phyloP scores from a whole-genome alignment of 2,113 vertebrate genomes.

The Willisornis vidua region DNA sequence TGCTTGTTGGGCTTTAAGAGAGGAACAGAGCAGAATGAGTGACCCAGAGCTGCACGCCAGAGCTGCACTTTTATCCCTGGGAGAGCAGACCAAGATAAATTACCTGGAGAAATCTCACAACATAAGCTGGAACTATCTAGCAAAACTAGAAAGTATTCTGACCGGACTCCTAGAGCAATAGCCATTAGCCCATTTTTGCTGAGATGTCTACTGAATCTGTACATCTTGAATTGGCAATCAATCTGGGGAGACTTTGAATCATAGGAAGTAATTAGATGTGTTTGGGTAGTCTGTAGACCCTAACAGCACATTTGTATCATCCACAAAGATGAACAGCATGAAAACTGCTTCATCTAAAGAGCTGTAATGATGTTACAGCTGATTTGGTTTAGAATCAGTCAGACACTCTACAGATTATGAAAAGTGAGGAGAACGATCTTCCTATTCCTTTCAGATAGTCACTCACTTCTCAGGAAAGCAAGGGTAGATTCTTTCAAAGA shows the following conservation, averaged over 20 bases:
- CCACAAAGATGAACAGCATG: not conserved
- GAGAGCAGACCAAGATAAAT: not conserved
- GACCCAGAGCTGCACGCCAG: not conserved
- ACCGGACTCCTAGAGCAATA: not conserved
- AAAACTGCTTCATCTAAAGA: not conserved
- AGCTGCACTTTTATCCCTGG: not conserved
- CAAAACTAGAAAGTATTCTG: not conserved
- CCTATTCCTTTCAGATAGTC: not conserved
- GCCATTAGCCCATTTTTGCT: not conserved
- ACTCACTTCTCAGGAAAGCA: not conserved
- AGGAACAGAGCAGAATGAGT: not conserved
- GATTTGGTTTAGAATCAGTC: not conserved
- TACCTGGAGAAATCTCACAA: not conserved
- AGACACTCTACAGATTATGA: not conserved
- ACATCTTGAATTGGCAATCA: not conserved
- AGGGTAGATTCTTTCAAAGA: not conserved
- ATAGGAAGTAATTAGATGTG: not conserved
- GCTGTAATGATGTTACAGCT: not conserved
- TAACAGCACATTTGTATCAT: not conserved
- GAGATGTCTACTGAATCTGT: not conserved
- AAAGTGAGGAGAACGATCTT: not conserved
- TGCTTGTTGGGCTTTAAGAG: not conserved
- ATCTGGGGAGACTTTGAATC: not conserved
- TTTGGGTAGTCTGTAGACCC: not conserved
- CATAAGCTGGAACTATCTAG: not conserved